Percentiles rank a stretch among this genome's conserved stretches.
phyloP scores from a whole-genome alignment of 2,113 vertebrate species.

The Crotalus horridus region DNA sequence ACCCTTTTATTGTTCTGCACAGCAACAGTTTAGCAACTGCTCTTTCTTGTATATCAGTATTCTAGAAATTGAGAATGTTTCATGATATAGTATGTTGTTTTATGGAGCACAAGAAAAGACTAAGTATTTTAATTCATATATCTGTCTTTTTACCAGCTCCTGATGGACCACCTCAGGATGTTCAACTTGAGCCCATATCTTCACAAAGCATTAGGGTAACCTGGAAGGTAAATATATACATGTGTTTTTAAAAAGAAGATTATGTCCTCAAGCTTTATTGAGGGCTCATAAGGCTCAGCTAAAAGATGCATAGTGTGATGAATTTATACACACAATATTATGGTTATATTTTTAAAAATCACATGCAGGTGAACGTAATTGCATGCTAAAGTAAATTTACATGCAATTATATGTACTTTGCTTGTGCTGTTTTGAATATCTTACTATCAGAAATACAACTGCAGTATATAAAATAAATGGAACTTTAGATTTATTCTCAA shows the following conservation, averaged over 20 bases:
- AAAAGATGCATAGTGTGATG: neutral
- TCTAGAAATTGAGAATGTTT: neutral
- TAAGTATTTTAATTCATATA: conserved; percentile 32
- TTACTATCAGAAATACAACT: neutral
- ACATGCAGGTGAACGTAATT: neutral
- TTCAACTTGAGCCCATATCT: conserved; percentile 91
- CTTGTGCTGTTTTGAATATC: neutral
- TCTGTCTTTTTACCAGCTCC: conserved; percentile 78
- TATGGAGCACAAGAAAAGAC: neutral
- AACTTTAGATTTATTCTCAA: neutral
- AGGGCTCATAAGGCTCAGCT: neutral
- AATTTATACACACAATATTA: conserved; percentile 12
- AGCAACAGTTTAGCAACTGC: neutral
- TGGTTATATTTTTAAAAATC: conserved; percentile 7
- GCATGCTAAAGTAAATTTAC: neutral
- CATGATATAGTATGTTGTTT: neutral
- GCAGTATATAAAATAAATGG: neutral
- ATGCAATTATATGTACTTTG: conserved; percentile 2
- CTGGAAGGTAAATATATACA: conserved; percentile 87
- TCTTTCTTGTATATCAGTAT: neutral
- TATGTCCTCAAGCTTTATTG: neutral
- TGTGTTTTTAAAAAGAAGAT: neutral
- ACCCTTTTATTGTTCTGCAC: neutral
- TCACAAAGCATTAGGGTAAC: conserved; percentile 97
- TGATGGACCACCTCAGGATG: conserved; percentile 94